Conservation (phyloP, 2,797 vertebrate species). For the Halcyon leucocephala region DNA sequence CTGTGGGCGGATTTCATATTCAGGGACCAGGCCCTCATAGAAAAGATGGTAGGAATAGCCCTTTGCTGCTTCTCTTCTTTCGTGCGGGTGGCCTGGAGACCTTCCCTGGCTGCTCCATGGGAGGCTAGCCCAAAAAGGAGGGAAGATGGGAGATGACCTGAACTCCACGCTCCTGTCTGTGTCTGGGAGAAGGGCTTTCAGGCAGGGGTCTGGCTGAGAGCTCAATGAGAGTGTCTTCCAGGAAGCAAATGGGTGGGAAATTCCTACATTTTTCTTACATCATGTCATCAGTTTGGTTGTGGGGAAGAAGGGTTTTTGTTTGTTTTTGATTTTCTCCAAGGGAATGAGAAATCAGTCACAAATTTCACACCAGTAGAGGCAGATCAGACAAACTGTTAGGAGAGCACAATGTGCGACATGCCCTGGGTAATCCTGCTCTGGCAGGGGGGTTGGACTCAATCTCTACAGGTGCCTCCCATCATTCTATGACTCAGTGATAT, state of each 20-base stretch:
- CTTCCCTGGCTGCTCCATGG: not conserved
- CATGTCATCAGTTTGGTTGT: not conserved
- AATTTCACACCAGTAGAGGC: not conserved
- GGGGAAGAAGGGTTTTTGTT: not conserved
- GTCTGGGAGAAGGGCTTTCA: not conserved
- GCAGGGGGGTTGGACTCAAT: too few relatives aligned
- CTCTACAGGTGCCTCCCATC: too few relatives aligned
- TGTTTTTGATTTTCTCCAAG: not conserved
- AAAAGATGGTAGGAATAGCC: not conserved
- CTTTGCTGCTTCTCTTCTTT: not conserved
- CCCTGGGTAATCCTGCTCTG: too few relatives aligned
- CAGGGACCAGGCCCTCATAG: not conserved
- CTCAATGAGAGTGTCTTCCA: not conserved
- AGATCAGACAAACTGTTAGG: not conserved
- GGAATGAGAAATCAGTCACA: not conserved
- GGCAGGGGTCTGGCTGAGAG: not conserved
- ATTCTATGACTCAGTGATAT: too few relatives aligned
- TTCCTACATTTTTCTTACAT: not conserved
- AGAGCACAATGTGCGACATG: not conserved
- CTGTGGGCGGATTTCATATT: not conserved
- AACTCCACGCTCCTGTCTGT: not conserved
- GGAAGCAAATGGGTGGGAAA: not conserved
- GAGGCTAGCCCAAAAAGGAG: not conserved
- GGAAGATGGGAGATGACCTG: not conserved
- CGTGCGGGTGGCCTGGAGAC: not conserved